phyloP scores from a whole-genome alignment of 2,113 vertebrate genomes.

The Phyllostomus hastatus region DNA sequence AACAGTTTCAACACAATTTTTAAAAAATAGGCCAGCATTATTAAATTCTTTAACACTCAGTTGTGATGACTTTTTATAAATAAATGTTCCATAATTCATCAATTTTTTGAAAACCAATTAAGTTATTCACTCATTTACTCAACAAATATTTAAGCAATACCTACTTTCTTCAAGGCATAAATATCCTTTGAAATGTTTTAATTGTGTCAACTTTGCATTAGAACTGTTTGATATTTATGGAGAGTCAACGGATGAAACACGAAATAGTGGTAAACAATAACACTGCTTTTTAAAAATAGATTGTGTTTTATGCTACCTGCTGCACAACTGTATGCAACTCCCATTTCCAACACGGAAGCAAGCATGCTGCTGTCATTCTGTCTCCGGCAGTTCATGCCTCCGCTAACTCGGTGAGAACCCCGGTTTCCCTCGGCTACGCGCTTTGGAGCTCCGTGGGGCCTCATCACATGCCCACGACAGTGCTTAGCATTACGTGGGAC shows the following conservation, averaged over 20 bases:
- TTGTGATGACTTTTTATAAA: not conserved
- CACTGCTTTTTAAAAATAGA: not conserved
- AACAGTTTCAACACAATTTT: not conserved
- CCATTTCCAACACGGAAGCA: not conserved
- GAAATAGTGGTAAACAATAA: not conserved
- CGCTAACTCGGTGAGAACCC: not conserved
- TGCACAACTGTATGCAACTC: not conserved
- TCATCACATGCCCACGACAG: not conserved
- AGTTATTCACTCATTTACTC: not conserved
- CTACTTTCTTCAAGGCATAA: not conserved
- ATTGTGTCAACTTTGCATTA: not conserved
- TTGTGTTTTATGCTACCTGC: not conserved
- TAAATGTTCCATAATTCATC: not conserved
- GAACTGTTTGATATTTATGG: not conserved
- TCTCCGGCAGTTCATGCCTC: fast-evolving
- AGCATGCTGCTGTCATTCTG: not conserved
- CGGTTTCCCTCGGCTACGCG: not conserved
- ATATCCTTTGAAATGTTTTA: not conserved
- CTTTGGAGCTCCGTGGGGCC: not conserved
- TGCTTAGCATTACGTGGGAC: not conserved
- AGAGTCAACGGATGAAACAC: not conserved
- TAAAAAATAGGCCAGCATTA: not conserved
- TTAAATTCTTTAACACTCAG: not conserved
- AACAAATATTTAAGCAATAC: not conserved
- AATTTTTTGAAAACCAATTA: not conserved